Conservation (phyloP, 2,113 vertebrate species). For the Columba janthina region DNA sequence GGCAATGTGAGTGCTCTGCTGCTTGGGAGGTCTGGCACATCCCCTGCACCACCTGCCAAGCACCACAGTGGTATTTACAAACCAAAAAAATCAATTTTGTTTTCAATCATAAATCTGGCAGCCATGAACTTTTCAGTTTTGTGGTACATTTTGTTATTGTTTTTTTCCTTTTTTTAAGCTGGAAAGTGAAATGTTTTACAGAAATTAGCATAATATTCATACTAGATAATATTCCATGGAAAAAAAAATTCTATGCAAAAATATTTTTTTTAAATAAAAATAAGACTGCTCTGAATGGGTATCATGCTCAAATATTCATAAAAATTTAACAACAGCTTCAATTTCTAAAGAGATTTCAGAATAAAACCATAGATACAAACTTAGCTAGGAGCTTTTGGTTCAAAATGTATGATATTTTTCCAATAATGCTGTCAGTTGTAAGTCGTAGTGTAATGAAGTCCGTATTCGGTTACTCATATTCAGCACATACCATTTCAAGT, state of each 20-base stretch:
- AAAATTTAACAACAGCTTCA: neutral
- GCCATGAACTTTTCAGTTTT: neutral
- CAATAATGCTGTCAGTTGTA: neutral
- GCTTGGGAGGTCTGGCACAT: neutral
- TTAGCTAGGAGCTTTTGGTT: neutral
- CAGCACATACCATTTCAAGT: neutral
- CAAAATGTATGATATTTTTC: neutral
- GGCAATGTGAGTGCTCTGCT: neutral
- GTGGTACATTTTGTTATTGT: neutral
- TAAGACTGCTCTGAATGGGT: neutral
- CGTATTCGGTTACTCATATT: neutral
- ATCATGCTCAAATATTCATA: neutral
- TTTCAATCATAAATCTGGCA: neutral
- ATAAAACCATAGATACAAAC: neutral
- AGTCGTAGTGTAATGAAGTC: neutral
- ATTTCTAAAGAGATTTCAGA: neutral
- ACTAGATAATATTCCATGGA: neutral
- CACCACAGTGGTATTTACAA: neutral
- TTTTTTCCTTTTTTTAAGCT: neutral
- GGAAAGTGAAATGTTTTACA: neutral
- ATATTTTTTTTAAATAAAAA: neutral
- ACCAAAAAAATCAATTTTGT: neutral
- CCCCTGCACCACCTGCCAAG: neutral
- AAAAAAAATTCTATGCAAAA: neutral
- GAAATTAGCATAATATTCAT: neutral